Conservation (phyloP, 2,797 vertebrate species). For the Lophius americanus region DNA sequence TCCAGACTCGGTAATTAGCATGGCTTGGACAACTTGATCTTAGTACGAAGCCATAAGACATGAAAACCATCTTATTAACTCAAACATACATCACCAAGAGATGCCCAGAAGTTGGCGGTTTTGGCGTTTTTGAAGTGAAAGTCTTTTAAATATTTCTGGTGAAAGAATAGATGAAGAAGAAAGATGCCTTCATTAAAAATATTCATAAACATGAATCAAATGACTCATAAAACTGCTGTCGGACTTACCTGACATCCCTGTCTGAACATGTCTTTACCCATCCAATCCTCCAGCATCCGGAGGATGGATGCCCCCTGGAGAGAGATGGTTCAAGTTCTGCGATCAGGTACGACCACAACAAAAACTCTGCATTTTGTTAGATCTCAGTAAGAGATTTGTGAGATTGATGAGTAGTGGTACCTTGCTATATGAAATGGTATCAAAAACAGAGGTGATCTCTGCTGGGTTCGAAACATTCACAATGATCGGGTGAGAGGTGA, state of each 20-base stretch:
- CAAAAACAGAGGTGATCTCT: constrained; percentile 98
- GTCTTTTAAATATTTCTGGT: constrained; percentile 86
- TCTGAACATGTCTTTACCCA: constrained; percentile 86
- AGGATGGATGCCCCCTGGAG: constrained; percentile 92
- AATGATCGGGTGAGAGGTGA: constrained; percentile 93
- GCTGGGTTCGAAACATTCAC: constrained; percentile 87
- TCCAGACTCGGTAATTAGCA: no score
- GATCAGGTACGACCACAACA: no score
- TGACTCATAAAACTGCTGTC: background rate
- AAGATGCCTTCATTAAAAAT: constrained; percentile 3
- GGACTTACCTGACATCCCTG: constrained; percentile 88
- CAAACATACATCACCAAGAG: constrained; percentile 83
- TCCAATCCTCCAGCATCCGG: constrained; percentile 93
- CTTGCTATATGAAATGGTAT: constrained; percentile 96
- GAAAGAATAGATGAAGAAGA: constrained; percentile 20
- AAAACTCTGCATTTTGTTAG: background rate
- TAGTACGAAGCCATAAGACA: no score
- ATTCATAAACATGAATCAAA: background rate
- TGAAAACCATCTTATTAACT: background rate
- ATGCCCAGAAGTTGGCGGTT: constrained; percentile 91
- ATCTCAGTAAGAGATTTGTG: background rate
- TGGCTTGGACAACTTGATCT: no score
- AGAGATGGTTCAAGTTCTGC: background rate
- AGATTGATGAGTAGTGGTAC: constrained; percentile 62
- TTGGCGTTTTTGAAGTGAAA: constrained; percentile 88